These are phyloP conservation scores for Elegia similella DNA, from an alignment of 2,888 invertebrate genomes.

Conservation along the genomic window DNA sequence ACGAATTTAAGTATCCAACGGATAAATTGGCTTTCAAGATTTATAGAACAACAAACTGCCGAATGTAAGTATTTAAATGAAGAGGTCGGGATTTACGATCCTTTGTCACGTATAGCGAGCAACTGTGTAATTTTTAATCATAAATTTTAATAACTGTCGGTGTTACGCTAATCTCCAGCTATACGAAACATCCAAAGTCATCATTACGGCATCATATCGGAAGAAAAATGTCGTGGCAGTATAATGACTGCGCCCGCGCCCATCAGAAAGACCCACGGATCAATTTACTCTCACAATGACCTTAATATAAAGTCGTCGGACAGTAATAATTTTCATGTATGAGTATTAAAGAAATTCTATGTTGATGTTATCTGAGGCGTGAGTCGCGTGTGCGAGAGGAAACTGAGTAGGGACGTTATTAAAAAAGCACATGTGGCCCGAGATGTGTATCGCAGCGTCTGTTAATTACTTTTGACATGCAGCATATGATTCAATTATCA, in stretches of 20 bases:
- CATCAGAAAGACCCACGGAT: slow-evolving; percentile 56
- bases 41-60: slow-evolving; percentile 58
- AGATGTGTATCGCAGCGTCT: slow-evolving; percentile 78
- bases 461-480: slow-evolving; percentile 81
- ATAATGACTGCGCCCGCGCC: slow-evolving; percentile 55
- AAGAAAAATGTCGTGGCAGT: slow-evolving; percentile 37
- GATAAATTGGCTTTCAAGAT: slow-evolving; percentile 65
- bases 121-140: slow-evolving; percentile 31
- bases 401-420: slow-evolving; percentile 69
- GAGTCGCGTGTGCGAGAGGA: slow-evolving; percentile 71
- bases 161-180: slow-evolving; percentile 26
- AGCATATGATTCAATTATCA: slow-evolving; percentile 82
- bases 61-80: slow-evolving; percentile 51
- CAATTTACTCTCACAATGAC: slow-evolving; percentile 77
- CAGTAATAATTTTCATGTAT: slow-evolving; percentile 69
- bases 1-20: slow-evolving; percentile 61
- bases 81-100: slow-evolving; percentile 42
- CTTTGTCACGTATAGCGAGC: slow-evolving; percentile 31
- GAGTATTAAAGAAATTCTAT: slow-evolving; percentile 72
- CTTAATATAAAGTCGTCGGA: slow-evolving; percentile 71
- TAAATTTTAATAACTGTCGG: slow-evolving; percentile 28
- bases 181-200: slow-evolving; percentile 28
- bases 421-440: slow-evolving; percentile 78
- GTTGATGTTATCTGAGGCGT: slow-evolving; percentile 74
- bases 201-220: slow-evolving; percentile 31